These are phyloP conservation scores for Nemotelus pantherinus DNA, from an alignment of 2,888 invertebrate genomes.

Conservation along the genomic window DNA sequence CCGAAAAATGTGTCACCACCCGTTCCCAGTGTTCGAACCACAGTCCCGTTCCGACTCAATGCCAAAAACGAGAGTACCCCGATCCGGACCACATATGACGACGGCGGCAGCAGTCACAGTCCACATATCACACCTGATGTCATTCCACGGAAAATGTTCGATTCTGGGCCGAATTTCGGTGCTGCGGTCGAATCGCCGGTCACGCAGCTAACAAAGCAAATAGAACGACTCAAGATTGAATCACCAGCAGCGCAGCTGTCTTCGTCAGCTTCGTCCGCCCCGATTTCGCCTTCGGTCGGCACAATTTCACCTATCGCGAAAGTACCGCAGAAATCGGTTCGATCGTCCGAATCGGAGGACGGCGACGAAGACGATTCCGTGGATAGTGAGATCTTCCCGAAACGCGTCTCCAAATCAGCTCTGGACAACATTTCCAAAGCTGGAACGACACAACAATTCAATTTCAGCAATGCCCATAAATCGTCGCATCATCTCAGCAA, in stretches of 20 bases:
- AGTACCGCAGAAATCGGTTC: neutral
- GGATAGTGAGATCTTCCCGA: slow-evolving; percentile 56
- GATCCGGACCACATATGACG: slow-evolving; percentile 27
- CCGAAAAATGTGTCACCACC: slow-evolving; percentile 28
- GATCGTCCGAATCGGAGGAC: neutral
- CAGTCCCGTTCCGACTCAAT: slow-evolving; percentile 18
- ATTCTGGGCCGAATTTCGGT: slow-evolving; percentile 41
- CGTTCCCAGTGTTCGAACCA: slow-evolving; percentile 43
- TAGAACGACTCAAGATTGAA: slow-evolving; percentile 57
- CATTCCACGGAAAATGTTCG: slow-evolving; percentile 61
- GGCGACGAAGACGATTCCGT: slow-evolving; percentile 50
- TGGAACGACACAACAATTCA: slow-evolving; percentile 72
- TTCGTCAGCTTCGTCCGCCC: neutral
- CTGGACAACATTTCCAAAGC: slow-evolving; percentile 75
- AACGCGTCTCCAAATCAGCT: slow-evolving; percentile 67
- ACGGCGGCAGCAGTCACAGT: slow-evolving; percentile 54
- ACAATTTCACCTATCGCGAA: slow-evolving; percentile 16
- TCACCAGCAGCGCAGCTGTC: slow-evolving; percentile 42
- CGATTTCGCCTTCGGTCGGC: slow-evolving; percentile 15
- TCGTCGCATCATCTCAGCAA: neutral
- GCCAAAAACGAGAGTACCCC: slow-evolving; percentile 50
- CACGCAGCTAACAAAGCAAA: slow-evolving; percentile 58
- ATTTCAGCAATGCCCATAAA: slow-evolving; percentile 53
- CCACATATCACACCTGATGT: slow-evolving; percentile 64
- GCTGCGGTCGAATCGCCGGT: slow-evolving; percentile 58